phyloP scores from a whole-genome alignment of 1,140 invertebrate genomes.

The Pogonus chalceus region DNA sequence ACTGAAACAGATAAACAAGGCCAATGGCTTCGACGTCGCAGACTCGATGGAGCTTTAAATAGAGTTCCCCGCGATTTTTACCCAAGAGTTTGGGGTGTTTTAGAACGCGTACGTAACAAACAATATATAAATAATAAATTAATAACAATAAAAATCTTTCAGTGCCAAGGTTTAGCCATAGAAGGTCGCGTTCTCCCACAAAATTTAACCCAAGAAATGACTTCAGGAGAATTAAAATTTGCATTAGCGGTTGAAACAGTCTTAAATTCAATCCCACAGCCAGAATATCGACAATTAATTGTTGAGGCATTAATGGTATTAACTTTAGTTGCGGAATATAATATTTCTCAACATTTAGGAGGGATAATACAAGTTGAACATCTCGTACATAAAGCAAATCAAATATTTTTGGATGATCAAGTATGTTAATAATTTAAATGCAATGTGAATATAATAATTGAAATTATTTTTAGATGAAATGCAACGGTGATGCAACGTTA shows the following conservation, averaged over 20 bases:
- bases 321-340: conserved; percentile 81
- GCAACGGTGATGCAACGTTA: conserved; percentile 80
- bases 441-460: neutral
- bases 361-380: conserved; percentile 85
- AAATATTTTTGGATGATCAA: conserved; percentile 93
- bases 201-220: conserved; percentile 96
- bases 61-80: conserved; percentile 95
- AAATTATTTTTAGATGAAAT: conserved; percentile 52
- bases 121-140: neutral
- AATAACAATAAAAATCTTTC: conserved; percentile 30
- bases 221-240: conserved; percentile 95
- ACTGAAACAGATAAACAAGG: conserved; percentile 77
- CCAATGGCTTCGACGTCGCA: conserved; percentile 87
- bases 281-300: conserved; percentile 94
- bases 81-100: conserved; percentile 81
- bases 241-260: conserved; percentile 96
- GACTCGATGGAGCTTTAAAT: conserved; percentile 94
- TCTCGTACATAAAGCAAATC: conserved; percentile 88
- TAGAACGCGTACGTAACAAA: conserved; percentile 61
- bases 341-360: conserved; percentile 64
- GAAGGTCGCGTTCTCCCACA: conserved; percentile 82
- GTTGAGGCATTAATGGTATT: conserved; percentile 97
- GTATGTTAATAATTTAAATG: conserved; percentile 40
- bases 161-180: conserved; percentile 86
- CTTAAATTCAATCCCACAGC: conserved; percentile 92